These are phyloP conservation scores for Melanocharis versteri DNA, from an alignment of 2,113 vertebrate species.

Conservation along the genomic window DNA sequence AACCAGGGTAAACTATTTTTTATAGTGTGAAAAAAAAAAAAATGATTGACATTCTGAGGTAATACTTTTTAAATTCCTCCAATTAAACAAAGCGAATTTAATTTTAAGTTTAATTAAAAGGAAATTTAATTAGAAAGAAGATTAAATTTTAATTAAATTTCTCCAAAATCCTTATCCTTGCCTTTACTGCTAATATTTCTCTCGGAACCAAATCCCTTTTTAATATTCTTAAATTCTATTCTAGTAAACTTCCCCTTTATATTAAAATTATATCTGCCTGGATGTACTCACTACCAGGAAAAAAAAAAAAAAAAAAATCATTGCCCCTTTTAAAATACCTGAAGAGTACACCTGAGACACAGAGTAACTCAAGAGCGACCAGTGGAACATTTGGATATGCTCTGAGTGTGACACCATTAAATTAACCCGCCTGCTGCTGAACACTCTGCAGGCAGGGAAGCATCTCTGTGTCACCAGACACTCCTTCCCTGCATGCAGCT, in stretches of 20 bases:
- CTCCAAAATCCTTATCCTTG: constrained; percentile 78
- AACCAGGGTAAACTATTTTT: constrained; percentile 65
- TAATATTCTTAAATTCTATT: constrained; percentile 84
- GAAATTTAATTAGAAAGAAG: constrained; percentile 85
- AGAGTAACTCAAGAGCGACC: constrained; percentile 44
- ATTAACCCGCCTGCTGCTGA: constrained; percentile 10
- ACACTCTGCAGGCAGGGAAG: background rate
- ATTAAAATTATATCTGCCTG: constrained; percentile 77
- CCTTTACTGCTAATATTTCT: constrained; percentile 82
- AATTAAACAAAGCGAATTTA: constrained; percentile 82
- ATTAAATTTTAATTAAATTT: constrained; percentile 87
- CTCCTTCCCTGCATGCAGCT: background rate
- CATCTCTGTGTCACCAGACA: background rate
- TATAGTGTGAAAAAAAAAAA: constrained; percentile 27
- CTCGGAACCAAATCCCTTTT: constrained; percentile 80
- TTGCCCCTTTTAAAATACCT: constrained; percentile 73
- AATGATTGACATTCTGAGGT: constrained; percentile 78
- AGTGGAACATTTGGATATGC: constrained; percentile 29
- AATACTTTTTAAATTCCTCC: constrained; percentile 81
- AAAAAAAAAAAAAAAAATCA: constrained; percentile 69
- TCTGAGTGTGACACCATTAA: background rate
- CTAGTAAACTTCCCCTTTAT: constrained; percentile 74
- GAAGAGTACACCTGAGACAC: constrained; percentile 69
- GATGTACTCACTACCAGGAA: constrained; percentile 65
- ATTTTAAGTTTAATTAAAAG: constrained; percentile 85